Conservation (phyloP, 2,888 invertebrate genomes). For the Pandemis heparana region DNA sequence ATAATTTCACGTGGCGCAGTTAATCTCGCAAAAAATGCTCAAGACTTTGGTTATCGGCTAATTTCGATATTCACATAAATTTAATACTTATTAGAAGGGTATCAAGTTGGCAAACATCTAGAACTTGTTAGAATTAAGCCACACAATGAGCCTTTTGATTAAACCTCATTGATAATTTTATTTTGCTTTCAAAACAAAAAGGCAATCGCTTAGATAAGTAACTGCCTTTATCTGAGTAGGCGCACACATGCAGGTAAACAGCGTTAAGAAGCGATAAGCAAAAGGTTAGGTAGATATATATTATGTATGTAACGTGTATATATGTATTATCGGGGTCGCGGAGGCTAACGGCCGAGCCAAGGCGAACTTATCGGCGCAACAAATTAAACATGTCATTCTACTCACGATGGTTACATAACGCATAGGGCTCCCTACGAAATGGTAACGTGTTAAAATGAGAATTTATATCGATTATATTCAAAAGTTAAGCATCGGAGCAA, state of each 20-base stretch:
- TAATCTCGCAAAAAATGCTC: background rate
- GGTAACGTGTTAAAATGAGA: background rate
- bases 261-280: conserved; percentile 35
- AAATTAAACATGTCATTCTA: conserved; percentile 52
- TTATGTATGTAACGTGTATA: conserved; percentile 28
- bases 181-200: conserved; percentile 27
- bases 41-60: background rate
- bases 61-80: background rate
- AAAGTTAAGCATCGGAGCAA: background rate
- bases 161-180: conserved; percentile 8
- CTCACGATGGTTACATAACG: conserved; percentile 68
- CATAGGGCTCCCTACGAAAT: conserved; percentile 53
- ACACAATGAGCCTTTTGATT: background rate
- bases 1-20: background rate
- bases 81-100: background rate
- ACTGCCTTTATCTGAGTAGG: conserved; percentile 12
- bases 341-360: conserved; percentile 79
- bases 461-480: background rate
- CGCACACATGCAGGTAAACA: conserved; percentile 38
- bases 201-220: conserved; percentile 19
- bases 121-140: background rate
- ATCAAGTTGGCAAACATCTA: background rate
- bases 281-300: conserved; percentile 22
- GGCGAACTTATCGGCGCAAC: conserved; percentile 65
- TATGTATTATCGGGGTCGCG: conserved; percentile 59